Percentiles rank a stretch among this genome's conserved stretches.
Conservation (phyloP, 1,140 invertebrate species). For the Bursaphelenchus mucronatus region DNA sequence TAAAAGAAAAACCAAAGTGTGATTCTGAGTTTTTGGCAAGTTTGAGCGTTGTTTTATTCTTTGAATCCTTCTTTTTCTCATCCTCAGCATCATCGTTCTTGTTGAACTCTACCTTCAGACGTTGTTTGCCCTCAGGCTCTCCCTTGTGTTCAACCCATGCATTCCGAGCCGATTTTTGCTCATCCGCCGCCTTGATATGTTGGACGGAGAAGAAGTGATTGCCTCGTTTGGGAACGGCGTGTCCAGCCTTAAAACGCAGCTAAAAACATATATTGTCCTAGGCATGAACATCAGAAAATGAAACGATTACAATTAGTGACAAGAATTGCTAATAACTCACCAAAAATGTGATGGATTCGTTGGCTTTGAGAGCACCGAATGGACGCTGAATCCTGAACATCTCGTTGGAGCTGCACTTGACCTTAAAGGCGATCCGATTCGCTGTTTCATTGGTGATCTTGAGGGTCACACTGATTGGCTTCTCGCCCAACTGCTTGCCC, state of each 20-base stretch:
- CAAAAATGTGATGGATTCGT: conserved; percentile 20
- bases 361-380: conserved; percentile 30
- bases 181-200: conserved; percentile 32
- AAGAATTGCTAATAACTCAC: conserved; percentile 17
- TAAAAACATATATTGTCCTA: conserved; percentile 5
- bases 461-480: conserved; percentile 21
- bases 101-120: conserved; percentile 41
- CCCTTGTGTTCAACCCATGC: conserved; percentile 32
- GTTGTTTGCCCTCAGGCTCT: conserved; percentile 35
- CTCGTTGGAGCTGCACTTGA: conserved; percentile 51
- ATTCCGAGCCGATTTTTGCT: conserved; percentile 33
- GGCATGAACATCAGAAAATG: conserved; percentile 4
- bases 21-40: too few relatives aligned
- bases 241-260: conserved; percentile 42
- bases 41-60: too few relatives aligned
- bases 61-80: conserved; percentile 24
- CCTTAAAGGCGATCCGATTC: conserved; percentile 36
- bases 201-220: conserved; percentile 53
- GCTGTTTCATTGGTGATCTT: conserved; percentile 39
- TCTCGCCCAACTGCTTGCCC: conserved; percentile 35
- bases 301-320: background rate
- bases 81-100: conserved; percentile 35
- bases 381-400: conserved; percentile 54
- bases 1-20: too few relatives aligned
- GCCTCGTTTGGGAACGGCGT: conserved; percentile 37